Base-by-base conservation (phyloP, 2,888 invertebrate species). In the Anaspis maculata region DNA sequence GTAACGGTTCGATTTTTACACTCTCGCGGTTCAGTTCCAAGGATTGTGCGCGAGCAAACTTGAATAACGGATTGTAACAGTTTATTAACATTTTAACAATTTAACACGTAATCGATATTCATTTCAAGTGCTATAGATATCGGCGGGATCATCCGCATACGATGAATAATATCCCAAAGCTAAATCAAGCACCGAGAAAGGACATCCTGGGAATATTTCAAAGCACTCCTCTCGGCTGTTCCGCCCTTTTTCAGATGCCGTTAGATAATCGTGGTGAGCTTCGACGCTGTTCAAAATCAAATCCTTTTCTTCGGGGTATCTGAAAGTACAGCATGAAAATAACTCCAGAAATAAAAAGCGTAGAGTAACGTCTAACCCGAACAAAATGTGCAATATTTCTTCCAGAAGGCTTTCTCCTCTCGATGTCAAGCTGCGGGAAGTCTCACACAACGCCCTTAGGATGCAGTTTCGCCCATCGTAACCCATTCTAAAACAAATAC, bases 391-490 rank as follows among this genome's bases (percentile, higher is more conserved):
- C 39, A 84, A 71, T 61, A 85, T 73, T 60, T 83, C 80, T 44
- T 82, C 76, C 2, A 82, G 58, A 65, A 83, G 73, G 34, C 77
- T 79, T 13, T 46, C 46, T 32, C 51, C 49, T 33, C 72, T 73
- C 1, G 74, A 72, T 7, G 72, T 68, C 19, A 83, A 66, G 9
- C 74, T 68, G 41, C 77, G 76, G 0, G 77, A 74, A 16, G 80
- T 76, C 52, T 84, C 84, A 56, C 84, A 84, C 0, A 84, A 62
- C 0, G 83, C 77, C 31, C 78, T 74, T 21, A 79, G 63, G 19
- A 84, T 68, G 52, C 84, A 84, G n/a, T 74, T 70, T 25, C 77
- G 68, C 0, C 84, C 83, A 46, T 76, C 71, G 52, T 77, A 79
- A 0, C 83, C 83, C 76, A 83, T 81, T 41, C 84, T 84, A 63